phyloP scores from a whole-genome alignment of 1,140 invertebrate genomes.

The Cyrtorhinus lividipennis region DNA sequence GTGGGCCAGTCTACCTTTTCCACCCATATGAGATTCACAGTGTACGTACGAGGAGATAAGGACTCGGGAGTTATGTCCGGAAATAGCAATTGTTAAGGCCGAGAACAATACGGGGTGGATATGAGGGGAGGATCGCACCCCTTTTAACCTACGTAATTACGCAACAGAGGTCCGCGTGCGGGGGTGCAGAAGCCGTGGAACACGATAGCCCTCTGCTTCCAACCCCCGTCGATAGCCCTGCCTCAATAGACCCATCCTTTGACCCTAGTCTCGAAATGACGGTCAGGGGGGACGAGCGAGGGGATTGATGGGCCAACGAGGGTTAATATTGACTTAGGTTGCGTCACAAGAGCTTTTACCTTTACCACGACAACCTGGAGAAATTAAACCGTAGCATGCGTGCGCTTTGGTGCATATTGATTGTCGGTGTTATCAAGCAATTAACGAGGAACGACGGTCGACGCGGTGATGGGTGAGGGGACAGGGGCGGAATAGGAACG shows the following conservation, averaged over 20 bases:
- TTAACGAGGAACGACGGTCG: background rate
- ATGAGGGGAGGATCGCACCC: background rate
- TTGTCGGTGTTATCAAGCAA: background rate
- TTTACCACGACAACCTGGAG: too few species aligned
- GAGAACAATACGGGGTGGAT: too few species aligned
- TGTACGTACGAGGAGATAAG: too few species aligned
- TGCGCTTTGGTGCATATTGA: slow-evolving; percentile 1
- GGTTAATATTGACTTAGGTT: slow-evolving; percentile 2
- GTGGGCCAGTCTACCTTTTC: too few species aligned
- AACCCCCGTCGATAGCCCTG: too few species aligned
- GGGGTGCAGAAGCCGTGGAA: background rate
- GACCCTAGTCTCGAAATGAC: background rate
- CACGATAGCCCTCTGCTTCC: background rate
- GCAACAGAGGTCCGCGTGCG: background rate
- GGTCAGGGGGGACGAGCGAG: background rate
- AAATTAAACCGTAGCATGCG: slow-evolving; percentile 6
- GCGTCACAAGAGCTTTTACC: slow-evolving; percentile 5
- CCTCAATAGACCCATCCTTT: background rate
- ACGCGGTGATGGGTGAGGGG: background rate
- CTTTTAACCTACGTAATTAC: background rate
- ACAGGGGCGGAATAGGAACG: background rate
- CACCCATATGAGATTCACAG: too few species aligned
- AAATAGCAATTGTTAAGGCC: background rate
- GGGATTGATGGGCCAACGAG: background rate
- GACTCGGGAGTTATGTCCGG: background rate